Conservation (phyloP, 2,113 vertebrate species). For the Dolichotis patagonum region DNA sequence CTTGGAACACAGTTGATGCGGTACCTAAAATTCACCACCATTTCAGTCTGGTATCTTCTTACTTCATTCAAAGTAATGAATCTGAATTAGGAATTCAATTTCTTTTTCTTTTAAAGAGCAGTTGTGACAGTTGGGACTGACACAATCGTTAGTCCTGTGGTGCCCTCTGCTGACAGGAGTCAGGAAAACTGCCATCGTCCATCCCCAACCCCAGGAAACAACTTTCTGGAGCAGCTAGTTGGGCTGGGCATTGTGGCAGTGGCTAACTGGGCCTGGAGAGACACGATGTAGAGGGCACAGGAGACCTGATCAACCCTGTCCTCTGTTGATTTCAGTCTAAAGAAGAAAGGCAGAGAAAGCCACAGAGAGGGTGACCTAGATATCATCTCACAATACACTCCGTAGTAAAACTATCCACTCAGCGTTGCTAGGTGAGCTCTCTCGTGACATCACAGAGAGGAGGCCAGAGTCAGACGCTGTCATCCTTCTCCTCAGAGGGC, state of each 20-base stretch:
- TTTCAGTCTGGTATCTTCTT: neutral
- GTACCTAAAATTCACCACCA: constrained; percentile 8
- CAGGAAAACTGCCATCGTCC: neutral
- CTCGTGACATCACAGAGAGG: too few species aligned
- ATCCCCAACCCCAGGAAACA: neutral
- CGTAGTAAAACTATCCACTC: neutral
- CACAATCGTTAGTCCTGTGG: constrained; percentile 71
- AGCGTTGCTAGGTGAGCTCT: neutral
- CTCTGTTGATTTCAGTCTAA: neutral
- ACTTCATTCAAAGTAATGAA: constrained; percentile 34
- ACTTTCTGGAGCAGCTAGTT: neutral
- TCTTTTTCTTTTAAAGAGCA: neutral
- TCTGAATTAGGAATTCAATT: neutral
- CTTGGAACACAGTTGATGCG: neutral
- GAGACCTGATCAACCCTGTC: neutral
- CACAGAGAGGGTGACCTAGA: neutral
- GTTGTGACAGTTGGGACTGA: neutral
- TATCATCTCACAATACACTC: neutral
- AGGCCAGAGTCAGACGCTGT: neutral
- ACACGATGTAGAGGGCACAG: neutral
- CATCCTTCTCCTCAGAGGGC: neutral
- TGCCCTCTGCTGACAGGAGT: constrained; percentile 74
- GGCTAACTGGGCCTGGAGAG: neutral
- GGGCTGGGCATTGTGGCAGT: neutral
- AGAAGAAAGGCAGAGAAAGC: constrained; percentile 27